phyloP scores from a whole-genome alignment of 2,797 vertebrate species.

The Cheirogaleus major region DNA sequence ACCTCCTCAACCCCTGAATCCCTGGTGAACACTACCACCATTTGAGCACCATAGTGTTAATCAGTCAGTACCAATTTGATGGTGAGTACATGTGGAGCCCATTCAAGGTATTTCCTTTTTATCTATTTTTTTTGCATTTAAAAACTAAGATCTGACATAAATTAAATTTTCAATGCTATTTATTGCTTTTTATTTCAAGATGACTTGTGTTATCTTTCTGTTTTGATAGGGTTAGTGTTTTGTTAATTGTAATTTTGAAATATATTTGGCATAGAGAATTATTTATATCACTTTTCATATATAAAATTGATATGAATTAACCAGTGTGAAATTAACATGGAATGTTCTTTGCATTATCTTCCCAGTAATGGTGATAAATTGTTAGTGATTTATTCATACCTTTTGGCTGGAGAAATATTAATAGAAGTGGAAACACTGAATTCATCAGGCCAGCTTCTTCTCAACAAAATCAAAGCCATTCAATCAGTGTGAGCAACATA shows the following conservation, averaged over 20 bases:
- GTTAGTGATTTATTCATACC: neutral
- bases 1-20: too few species aligned
- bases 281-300: neutral
- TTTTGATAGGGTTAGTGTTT: neutral
- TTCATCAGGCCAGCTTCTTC: neutral
- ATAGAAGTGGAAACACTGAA: neutral
- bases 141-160: neutral
- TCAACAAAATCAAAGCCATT: constrained; percentile 2
- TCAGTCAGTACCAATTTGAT: too few species aligned
- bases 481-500: neutral
- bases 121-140: neutral
- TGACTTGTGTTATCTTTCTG: neutral
- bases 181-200: constrained; percentile 10
- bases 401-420: neutral
- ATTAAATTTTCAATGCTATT: neutral
- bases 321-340: neutral
- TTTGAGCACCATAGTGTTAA: too few species aligned
- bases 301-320: neutral
- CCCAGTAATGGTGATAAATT: neutral
- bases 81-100: too few species aligned
- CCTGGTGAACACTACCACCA: too few species aligned
- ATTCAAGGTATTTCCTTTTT: neutral
- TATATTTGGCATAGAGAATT: neutral
- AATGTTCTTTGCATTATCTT: constrained; percentile 14
- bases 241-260: constrained; percentile 31